Evolutionary conservation across 2,888 invertebrate species (phyloP), one percentile per base, ranked within the genome.

Genomic region (Leptopterna dolabrata): DNA sequence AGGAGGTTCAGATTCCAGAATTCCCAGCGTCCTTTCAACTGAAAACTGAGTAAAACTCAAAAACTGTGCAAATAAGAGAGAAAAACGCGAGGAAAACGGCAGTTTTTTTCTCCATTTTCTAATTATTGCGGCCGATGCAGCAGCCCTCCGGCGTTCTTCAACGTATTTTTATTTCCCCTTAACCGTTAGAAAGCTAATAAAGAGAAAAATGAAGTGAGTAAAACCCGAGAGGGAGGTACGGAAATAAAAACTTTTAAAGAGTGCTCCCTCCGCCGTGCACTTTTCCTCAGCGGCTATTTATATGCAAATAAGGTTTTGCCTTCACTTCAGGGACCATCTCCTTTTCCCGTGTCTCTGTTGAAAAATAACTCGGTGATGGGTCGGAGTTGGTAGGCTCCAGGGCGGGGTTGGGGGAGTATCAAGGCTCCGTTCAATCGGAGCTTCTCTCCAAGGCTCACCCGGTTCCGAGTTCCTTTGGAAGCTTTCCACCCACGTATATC

Each of bases 171-270:
- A 24, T 30, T 19, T 29, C 30, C 30, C 29, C 55, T 51, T 45
- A 55, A 45, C 81, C 30, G 47, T 16, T 36, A 70, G 43, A 83
- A 83, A 83, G 41, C 83, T 83, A 83, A 83, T 83, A 83, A 83
- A 83, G 83, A 70, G 83, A 83, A 83, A 83, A 83, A 83, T 83
- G 83, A 70, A 70, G 83, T 70, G 83, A 83, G 83, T 14, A 78
- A 43, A 70, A 55, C 63, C 83, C 55, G 63, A 47, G 83, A 83
- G 36, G n/a, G 63, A 63, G 63, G 63, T 63, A 83, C 70, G 83
- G 83, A 70, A 83, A 83, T 83, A 83, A 83, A 83, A 83, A 83
- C 83, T 83, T 83, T 83, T 83, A 70, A 83, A 83, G 83, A 83
- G 70, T 41, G 63, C 63, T 27, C 63, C 63, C 63, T 63, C 36